These are phyloP conservation scores for Aphrophora alni DNA, from an alignment of 2,888 invertebrate genomes.

Conservation along the genomic window DNA sequence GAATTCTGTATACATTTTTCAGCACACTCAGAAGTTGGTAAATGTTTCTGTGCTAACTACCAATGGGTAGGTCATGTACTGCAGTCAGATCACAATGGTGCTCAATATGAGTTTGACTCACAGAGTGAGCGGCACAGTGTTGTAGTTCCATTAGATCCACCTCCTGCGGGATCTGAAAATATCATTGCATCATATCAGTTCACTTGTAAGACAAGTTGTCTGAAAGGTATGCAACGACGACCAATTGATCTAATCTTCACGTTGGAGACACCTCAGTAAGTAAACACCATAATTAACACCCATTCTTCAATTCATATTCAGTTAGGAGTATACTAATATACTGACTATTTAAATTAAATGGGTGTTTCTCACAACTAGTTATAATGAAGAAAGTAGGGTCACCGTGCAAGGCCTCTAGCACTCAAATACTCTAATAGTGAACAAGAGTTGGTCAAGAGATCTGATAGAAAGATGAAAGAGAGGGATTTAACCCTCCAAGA, in stretches of 20 bases:
- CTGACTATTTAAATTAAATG: no score
- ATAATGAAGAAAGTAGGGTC: no score
- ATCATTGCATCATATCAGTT: conserved; percentile 73
- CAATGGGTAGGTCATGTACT: conserved; percentile 67
- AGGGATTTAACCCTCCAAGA: no score
- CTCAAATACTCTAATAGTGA: no score
- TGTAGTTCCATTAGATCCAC: conserved; percentile 65
- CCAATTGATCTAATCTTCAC: conserved; percentile 75
- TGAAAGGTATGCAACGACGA: conserved; percentile 77
- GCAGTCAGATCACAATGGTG: conserved; percentile 60
- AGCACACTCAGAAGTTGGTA: conserved; percentile 43
- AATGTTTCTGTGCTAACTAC: conserved; percentile 52
- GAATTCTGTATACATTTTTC: conserved; percentile 2
- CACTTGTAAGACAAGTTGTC: conserved; percentile 79
- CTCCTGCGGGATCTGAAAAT: conserved; percentile 64
- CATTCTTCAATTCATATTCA: no score
- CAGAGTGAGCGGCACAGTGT: conserved; percentile 65
- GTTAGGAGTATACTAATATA: no score
- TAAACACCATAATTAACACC: background rate
- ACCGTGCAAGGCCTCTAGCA: no score
- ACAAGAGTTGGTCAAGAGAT: no score
- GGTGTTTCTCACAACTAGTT: no score
- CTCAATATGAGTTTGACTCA: conserved; percentile 63
- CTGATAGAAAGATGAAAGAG: no score
- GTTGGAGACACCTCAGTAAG: conserved; percentile 59